Evolutionary conservation across 2,888 invertebrate genomes (phyloP), one percentile per base, ranked within the genome.

Genomic region (Orthonychiurus folsomi): DNA sequence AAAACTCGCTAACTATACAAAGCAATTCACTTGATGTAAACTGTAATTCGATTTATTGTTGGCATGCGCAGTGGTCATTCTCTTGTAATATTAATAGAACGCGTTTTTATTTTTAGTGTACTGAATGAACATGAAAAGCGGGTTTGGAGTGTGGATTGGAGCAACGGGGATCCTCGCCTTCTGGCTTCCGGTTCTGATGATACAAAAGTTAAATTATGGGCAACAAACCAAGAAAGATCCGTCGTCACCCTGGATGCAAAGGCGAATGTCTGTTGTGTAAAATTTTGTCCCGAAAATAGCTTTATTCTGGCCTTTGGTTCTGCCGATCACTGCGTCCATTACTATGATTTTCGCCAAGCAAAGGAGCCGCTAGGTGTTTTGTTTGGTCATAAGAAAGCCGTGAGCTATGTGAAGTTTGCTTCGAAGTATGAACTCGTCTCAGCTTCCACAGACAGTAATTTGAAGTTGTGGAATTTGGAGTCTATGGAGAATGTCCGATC

Each of bases 301-400:
- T 89, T 87, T 76, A 89, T 93, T 76, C 81, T 95, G 64, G 93
- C 93, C 1, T 94, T 93, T 79, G 94, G 94, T 18, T 92, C 92
- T n/a, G 94, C 95, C 25, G 94, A 95, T 80, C 94, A 94, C 78
- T 92, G 91, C 80, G 93, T 95, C 60, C 93, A 95, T 78, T 93
- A 94, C 76, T 95, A 93, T 78, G 95, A 95, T 80, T 81, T 95
- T 69, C 81, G 94, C 48, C 86, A 90, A 71, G 86, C 89, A 75
- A 84, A 87, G 63, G 85, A 87, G 68, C 86, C 93, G 1, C 80
- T 93, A 21, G 84, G 85, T 63, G 83, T 93, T 15, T 89, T 94
- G 76, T 85, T 87, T 73, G 93, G 93, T 47, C 94, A 95, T 76
- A 84, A 88, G 66, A 94, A 94, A 77, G 93, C 94, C 0, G 94